Evolutionary conservation across 2,888 invertebrate species (phyloP), one percentile per base, ranked within the genome.

Genomic region (Drosophila mimica): DNA sequence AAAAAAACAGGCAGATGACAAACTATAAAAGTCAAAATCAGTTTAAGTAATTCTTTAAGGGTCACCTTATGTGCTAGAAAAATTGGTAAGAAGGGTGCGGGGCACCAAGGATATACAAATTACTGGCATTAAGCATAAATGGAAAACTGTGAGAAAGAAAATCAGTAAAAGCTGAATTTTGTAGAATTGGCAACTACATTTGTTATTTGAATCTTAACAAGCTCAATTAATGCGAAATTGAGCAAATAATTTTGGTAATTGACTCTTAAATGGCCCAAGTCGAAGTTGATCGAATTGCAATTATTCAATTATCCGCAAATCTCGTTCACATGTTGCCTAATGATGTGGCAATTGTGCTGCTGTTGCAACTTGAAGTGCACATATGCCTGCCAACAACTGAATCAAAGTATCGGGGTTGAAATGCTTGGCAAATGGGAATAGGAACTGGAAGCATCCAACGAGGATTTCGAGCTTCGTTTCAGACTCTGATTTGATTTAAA

Each of bases 401-500:
- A 79, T 79, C 58, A 67, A 80, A 80, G 76, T 69, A 69, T 58
- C 30, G 33, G 11, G 56, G 28, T 20, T 54, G 6, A 31, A 56
- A 36, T 56, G 31, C 34, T 17, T 17, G 33, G 4, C 0, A 8
- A 46, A 3, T 20, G 8, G 25, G 8, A 25, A 15, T 20, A 8
- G 25, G 8, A 25, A 15, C 15, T 25, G 7, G 8, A 15, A 46
- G 20, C 20, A 46, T 46, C 52, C 36, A 61, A 17, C 38, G 2
- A 25, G 38, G 38, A 75, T 79, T 78, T 64, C 59, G 64, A 79
- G 70, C 51, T 59, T 20, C 20, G 67, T 52, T 28, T 34, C n/a
- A 68, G 64, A 70, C 63, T 46, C 73, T 81, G 65, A 79, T 81
- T 68, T 58, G 60, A 74, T 79, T 79, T 74, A 66, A 70, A 25